These are phyloP conservation scores for Taurulus bubalis DNA, from an alignment of 2,113 vertebrate species.

Conservation along the genomic window DNA sequence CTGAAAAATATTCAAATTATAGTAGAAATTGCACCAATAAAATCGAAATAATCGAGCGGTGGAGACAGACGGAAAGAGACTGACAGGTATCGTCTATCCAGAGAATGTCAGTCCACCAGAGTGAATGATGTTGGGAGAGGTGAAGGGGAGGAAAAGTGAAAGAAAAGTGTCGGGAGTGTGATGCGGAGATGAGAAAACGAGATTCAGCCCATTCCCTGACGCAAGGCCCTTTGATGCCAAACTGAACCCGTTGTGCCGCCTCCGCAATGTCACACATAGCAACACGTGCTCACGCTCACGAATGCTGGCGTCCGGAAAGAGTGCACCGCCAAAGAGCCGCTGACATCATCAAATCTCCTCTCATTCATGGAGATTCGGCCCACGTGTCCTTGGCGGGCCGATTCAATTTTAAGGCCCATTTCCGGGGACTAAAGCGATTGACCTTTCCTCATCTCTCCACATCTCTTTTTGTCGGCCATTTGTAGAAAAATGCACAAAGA, in stretches of 20 bases:
- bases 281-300: neutral
- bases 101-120: conserved; percentile 4
- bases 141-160: conserved; percentile 9
- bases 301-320: conserved; percentile 13
- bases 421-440: conserved; percentile 24
- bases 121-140: neutral
- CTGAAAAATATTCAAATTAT: conserved; percentile 39
- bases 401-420: conserved; percentile 24
- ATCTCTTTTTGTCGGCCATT: too few species aligned
- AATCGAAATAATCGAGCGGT: conserved; percentile 8
- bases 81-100: neutral
- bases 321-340: conserved; percentile 48
- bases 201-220: conserved; percentile 44
- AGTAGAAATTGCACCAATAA: conserved; percentile 29
- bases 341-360: conserved; percentile 59
- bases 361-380: conserved; percentile 46
- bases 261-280: conserved; percentile 45
- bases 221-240: conserved; percentile 34
- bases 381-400: conserved; percentile 32
- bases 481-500: neutral
- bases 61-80: conserved; percentile 11
- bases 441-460: conserved; percentile 6
- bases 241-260: conserved; percentile 39
- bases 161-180: conserved; percentile 34
- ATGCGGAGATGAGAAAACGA: conserved; percentile 42